These are phyloP conservation scores for Sesia bembeciformis DNA, from an alignment of 2,888 invertebrate species.

Conservation along the genomic window DNA sequence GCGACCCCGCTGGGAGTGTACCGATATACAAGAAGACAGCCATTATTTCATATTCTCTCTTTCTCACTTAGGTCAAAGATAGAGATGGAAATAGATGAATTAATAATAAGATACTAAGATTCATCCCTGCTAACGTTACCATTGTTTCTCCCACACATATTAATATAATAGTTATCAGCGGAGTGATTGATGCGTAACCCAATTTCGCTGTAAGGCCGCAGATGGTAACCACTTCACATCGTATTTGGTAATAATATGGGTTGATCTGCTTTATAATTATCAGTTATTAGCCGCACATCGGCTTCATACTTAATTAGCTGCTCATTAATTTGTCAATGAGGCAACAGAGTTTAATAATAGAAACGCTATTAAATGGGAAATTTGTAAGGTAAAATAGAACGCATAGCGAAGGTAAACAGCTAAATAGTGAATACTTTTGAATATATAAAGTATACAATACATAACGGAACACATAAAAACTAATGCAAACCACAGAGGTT, in stretches of 20 bases:
- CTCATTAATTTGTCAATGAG: constrained; percentile 12
- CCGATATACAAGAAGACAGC: too few relatives aligned
- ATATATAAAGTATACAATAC: too few relatives aligned
- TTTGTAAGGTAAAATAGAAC: too few relatives aligned
- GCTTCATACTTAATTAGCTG: constrained; percentile 17
- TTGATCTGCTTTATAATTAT: constrained; percentile 16
- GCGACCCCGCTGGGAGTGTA: too few relatives aligned
- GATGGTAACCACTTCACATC: constrained; percentile 20
- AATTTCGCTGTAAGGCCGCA: constrained; percentile 21
- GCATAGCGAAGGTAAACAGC: too few relatives aligned
- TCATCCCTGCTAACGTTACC: neutral
- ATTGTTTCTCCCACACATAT: constrained; percentile 4
- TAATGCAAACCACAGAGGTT: too few relatives aligned
- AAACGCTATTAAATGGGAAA: neutral
- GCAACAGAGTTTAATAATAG: neutral
- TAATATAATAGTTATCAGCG: constrained; percentile 23
- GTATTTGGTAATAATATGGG: constrained; percentile 6
- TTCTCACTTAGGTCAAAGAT: neutral
- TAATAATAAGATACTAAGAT: neutral
- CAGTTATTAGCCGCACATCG: constrained; percentile 14
- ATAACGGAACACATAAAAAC: too few relatives aligned
- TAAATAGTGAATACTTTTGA: too few relatives aligned
- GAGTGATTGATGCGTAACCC: constrained; percentile 36
- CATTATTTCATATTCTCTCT: neutral
- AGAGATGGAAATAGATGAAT: neutral